Base-by-base conservation (phyloP, 2,113 vertebrate species). In the Muntiacus reevesi region DNA sequence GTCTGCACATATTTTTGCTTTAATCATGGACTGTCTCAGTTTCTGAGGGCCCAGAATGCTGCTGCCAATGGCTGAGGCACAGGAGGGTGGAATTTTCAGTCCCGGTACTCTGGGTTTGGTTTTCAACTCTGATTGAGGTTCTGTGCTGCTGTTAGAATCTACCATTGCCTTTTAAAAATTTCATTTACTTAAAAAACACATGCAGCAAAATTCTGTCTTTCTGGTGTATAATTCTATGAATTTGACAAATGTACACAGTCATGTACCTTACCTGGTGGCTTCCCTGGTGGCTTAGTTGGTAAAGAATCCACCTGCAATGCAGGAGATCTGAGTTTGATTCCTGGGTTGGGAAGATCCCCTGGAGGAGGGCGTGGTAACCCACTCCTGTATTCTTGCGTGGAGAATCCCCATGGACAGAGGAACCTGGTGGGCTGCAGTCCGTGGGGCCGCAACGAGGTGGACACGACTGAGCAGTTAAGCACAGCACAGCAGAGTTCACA, bases 1-100 rank as follows among this genome's bases (percentile, higher is more conserved):
- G 98, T 96, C 95, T 96, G 98, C 95, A 96, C 94, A 97, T 97
- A 97, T 89, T 98, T 98, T 98, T 95, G 89, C 89, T 89, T 97
- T 97, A 94, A 96, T 97, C 96, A 55, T 50, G 89, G 76, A 92
- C 83, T 12, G 89, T 97, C 95, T 98, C 97, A 96, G 47, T 97
- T 97, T 91, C 96, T 89, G 36, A 91, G 67, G 82, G 60, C 3
- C 86, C 84, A 15, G 50, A 86, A 82, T 76, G 74, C 57, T 91
- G 50, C 86, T 98, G 97, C 97, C 97, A 97, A 81, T 50, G 79
- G 86, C 89, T 95, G 71, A 85, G 91, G 94, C 60, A 78, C 62
- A 96, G 89, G 57, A 95, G 33, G 67, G 33, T 57, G 55, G 91
- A 95, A 60, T n/a, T 78, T 88, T 88, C 30, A 90, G 85, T 54